phyloP scores from a whole-genome alignment of 2,888 invertebrate species.

The Synanthedon vespiformis region DNA sequence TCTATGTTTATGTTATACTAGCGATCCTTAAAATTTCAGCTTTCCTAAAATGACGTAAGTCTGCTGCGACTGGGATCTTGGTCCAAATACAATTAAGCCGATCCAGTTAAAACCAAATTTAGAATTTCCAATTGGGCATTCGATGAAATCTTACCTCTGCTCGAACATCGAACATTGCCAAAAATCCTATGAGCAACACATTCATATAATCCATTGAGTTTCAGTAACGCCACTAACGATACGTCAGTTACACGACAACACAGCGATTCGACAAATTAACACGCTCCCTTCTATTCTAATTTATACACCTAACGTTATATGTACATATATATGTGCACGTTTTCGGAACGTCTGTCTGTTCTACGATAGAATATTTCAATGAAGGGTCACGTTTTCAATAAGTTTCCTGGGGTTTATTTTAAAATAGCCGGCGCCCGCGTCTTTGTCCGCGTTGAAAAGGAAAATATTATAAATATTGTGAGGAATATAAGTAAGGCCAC shows the following conservation, averaged over 20 bases:
- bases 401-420: too few species aligned
- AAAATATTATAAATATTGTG: too few species aligned
- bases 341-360: neutral
- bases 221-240: slow-evolving; percentile 12
- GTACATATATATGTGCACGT: neutral
- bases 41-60: too few species aligned
- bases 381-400: too few species aligned
- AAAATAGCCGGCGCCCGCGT: too few species aligned
- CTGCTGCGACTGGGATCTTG: too few species aligned
- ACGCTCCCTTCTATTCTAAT: slow-evolving; percentile 8
- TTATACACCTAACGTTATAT: slow-evolving; percentile 5
- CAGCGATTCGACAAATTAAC: slow-evolving; percentile 19
- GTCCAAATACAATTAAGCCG: too few species aligned
- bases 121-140: slow-evolving; percentile 20
- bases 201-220: slow-evolving; percentile 16
- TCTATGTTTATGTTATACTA: too few species aligned
- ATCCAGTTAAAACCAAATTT: slow-evolving; percentile 1
- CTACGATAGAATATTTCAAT: too few species aligned
- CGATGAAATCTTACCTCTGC: slow-evolving; percentile 13
- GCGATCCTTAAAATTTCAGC: too few species aligned
- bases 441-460: too few species aligned
- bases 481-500: too few species aligned
- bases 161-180: slow-evolving; percentile 7
- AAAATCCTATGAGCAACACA: slow-evolving; percentile 16
- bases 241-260: slow-evolving; percentile 10